These are phyloP conservation scores for Drosophila subpulchrella DNA, from an alignment of 1,140 invertebrate species.

Conservation along the genomic window DNA sequence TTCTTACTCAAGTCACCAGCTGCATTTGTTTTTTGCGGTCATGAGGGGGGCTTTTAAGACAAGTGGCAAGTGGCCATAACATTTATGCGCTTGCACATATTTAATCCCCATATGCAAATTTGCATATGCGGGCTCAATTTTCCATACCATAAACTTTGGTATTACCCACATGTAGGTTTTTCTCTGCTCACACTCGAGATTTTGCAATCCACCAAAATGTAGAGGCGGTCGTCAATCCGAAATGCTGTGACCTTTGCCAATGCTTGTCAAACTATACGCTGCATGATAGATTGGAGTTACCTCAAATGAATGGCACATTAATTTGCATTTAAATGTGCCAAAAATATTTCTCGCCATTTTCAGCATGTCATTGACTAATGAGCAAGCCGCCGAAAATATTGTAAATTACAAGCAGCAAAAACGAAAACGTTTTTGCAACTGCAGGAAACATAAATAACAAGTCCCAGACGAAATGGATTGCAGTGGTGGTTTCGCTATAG, in stretches of 20 bases:
- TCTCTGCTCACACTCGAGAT: slow-evolving; percentile 5
- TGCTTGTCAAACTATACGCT: slow-evolving; percentile 35
- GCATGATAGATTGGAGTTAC: slow-evolving; percentile 39
- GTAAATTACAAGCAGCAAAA: slow-evolving; percentile 36
- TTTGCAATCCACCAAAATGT: slow-evolving; percentile 17
- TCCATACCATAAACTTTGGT: slow-evolving; percentile 46
- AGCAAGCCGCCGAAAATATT: slow-evolving; percentile 41
- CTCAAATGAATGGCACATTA: slow-evolving; percentile 52
- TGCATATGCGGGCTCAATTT: slow-evolving; percentile 32
- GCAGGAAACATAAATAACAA: slow-evolving; percentile 53
- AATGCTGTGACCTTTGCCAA: slow-evolving; percentile 38
- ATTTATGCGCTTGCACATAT: slow-evolving; percentile 7
- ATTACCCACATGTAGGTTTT: slow-evolving; percentile 39
- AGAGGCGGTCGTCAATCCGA: slow-evolving; percentile 23
- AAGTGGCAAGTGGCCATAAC: slow-evolving; percentile 26
- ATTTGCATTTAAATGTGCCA: slow-evolving; percentile 56
- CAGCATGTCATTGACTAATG: slow-evolving; percentile 54
- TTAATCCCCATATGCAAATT: slow-evolving; percentile 46
- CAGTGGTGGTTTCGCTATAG: slow-evolving; percentile 7
- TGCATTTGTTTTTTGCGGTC: not conserved
- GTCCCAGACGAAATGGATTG: slow-evolving; percentile 43
- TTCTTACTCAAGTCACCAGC: not conserved
- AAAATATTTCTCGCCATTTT: slow-evolving; percentile 49
- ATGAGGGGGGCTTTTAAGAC: slow-evolving; percentile 10
- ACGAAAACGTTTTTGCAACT: slow-evolving; percentile 40